These are phyloP conservation scores for Montipora efflorescens DNA, from an alignment of 64 coral and sea anemone genomes.

Conservation along the genomic window DNA sequence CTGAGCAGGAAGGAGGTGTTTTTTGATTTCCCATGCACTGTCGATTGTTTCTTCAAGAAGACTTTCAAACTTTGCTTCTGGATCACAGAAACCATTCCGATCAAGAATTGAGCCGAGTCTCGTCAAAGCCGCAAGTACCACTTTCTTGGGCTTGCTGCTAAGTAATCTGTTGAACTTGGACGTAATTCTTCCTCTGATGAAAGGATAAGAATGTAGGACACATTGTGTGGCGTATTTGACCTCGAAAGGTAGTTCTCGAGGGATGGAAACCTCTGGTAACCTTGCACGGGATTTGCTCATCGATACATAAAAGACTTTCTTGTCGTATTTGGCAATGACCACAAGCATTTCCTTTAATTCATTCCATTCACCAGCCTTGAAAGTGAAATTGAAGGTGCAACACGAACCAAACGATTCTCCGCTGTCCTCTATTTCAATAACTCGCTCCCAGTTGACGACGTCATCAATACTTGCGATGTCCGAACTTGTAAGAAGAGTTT, in stretches of 20 bases:
- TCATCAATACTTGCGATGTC: constrained; percentile 58
- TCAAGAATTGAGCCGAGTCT: constrained; percentile 64
- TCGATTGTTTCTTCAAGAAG: constrained; percentile 62
- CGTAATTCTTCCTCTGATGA: constrained; percentile 62
- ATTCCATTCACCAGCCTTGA: constrained; percentile 8
- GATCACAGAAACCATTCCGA: constrained; percentile 80
- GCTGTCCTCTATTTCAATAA: constrained; percentile 57
- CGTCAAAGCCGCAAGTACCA: constrained; percentile 47
- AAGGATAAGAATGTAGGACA: constrained; percentile 67
- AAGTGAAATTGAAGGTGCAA: constrained; percentile 68
- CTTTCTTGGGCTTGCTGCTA: constrained; percentile 67
- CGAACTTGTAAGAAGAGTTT: constrained; percentile 39
- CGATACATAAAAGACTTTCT: constrained; percentile 63
- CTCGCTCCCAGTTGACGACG: constrained; percentile 69
- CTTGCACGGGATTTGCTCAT: constrained; percentile 6
- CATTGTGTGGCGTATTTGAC: constrained; percentile 80
- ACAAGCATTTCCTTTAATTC: constrained; percentile 32
- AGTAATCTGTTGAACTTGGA: constrained; percentile 46
- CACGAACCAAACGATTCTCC: constrained; percentile 69
- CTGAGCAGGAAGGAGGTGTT: constrained; percentile 69
- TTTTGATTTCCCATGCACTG: constrained; percentile 37
- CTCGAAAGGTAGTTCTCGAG: constrained; percentile 47
- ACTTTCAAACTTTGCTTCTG: constrained; percentile 58
- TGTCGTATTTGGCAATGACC: constrained; percentile 56
- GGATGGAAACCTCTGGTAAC: constrained; percentile 25